phyloP scores from a whole-genome alignment of 2,113 vertebrate species.

The Pollimyrus isidori region DNA sequence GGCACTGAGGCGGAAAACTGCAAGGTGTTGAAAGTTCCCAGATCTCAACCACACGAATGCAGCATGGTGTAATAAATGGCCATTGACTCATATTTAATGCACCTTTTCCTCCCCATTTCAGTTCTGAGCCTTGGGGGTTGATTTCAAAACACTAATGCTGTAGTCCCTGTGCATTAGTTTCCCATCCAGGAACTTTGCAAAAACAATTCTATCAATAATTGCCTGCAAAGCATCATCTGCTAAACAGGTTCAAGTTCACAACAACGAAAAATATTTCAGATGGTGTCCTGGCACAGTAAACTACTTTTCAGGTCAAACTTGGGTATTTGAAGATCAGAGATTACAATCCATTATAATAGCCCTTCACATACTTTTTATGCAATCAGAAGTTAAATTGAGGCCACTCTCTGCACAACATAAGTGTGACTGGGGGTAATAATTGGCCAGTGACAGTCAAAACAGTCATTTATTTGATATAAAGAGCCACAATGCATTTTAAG shows the following conservation, averaged over 20 bases:
- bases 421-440: neutral
- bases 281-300: neutral
- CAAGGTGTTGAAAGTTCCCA: constrained; percentile 6
- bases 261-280: neutral
- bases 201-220: neutral
- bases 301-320: neutral
- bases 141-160: neutral
- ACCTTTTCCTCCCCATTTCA: neutral
- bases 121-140: neutral
- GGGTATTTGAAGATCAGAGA: neutral
- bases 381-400: neutral
- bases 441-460: neutral
- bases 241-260: neutral
- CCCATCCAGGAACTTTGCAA: neutral
- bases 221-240: neutral
- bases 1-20: neutral
- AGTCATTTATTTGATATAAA: neutral
- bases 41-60: neutral
- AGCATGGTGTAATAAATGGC: neutral
- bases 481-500: neutral
- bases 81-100: neutral
- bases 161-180: neutral
- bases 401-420: neutral
- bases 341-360: neutral
- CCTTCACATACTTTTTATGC: neutral